Conservation (phyloP, 2,888 invertebrate species). For the Idaea straminata region DNA sequence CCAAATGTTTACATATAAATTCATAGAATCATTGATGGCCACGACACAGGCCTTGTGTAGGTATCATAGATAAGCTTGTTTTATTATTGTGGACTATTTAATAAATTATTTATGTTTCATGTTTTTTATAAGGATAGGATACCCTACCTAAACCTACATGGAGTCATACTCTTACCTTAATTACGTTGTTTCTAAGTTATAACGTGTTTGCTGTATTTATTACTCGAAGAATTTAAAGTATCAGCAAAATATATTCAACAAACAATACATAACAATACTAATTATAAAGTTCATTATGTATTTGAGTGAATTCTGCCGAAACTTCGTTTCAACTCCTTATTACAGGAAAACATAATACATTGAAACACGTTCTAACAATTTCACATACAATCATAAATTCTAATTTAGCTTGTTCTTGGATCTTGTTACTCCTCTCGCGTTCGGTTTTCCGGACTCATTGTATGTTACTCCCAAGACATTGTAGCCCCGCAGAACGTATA, state of each 20-base stretch:
- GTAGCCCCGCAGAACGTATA: slow-evolving; percentile 69
- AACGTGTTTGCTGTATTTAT: not conserved
- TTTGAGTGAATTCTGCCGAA: slow-evolving; percentile 47
- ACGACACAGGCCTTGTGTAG: no score
- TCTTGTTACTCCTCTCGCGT: slow-evolving; percentile 71
- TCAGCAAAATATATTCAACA: slow-evolving; percentile 17
- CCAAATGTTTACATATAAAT: no score
- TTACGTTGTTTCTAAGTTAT: not conserved
- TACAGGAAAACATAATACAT: slow-evolving; percentile 57
- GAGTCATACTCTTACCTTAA: no score
- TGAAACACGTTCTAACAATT: slow-evolving; percentile 74
- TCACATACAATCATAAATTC: slow-evolving; percentile 80
- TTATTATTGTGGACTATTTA: no score
- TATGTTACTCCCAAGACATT: slow-evolving; percentile 76
- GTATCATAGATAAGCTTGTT: no score
- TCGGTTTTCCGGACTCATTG: slow-evolving; percentile 73
- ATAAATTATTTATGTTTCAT: no score
- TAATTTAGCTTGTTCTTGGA: slow-evolving; percentile 74
- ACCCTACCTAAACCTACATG: no score
- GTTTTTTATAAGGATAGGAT: no score
- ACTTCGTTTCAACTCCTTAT: slow-evolving; percentile 53
- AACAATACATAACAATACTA: slow-evolving; percentile 31
- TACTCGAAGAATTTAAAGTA: not conserved
- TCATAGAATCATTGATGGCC: no score
- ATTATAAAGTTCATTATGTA: slow-evolving; percentile 56